Evolutionary conservation across 2,888 invertebrate genomes (phyloP), one percentile per base, ranked within the genome.

Genomic region (Phania funesta): DNA sequence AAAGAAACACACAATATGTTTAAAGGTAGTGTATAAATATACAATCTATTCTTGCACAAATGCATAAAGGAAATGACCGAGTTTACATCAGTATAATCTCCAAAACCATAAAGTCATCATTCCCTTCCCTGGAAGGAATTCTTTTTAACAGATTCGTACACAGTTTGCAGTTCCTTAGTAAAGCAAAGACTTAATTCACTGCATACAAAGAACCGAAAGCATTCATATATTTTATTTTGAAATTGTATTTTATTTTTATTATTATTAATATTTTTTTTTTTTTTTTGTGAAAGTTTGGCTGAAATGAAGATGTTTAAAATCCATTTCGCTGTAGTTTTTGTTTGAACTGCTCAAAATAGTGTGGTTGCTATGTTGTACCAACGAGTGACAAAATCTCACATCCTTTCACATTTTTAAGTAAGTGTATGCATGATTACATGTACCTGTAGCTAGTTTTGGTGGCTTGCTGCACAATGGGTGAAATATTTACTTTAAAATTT

Each of bases 361-460:
- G 65, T 70, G 70, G 58, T 85, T 84, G 82, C 84, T 83, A 85
- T 84, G 82, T 83, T 84, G 85, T 81, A 84, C 78, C 65, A 78
- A 83, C 83, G 78, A 85, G 87, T 86, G 87, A 86, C 86, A 86
- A 87, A 87, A 88, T 86, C 84, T 29, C 18, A 41, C 16, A 50
- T 58, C 41, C 35, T 16, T 46, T 16, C 29, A 48, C 26, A 22
- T 18, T 24, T 11, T 84, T 84, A 83, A 83, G 62, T 80, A 29
- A 65, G 50, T n/a, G n/a, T n/a, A n/a, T 73, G 20, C 8, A 24
- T 32, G 52, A 41, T 29, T 20, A 18, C 60, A 24, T 50, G 29
- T 24, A 54, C 26, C n/a, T n/a, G n/a, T 13, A n/a, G 26, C 11
- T 11, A 20, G 20, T 48, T n/a, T 32, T 24, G 0, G 11, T 29